Conservation (phyloP, 2,888 invertebrate genomes). For the Abrostola tripartita region DNA sequence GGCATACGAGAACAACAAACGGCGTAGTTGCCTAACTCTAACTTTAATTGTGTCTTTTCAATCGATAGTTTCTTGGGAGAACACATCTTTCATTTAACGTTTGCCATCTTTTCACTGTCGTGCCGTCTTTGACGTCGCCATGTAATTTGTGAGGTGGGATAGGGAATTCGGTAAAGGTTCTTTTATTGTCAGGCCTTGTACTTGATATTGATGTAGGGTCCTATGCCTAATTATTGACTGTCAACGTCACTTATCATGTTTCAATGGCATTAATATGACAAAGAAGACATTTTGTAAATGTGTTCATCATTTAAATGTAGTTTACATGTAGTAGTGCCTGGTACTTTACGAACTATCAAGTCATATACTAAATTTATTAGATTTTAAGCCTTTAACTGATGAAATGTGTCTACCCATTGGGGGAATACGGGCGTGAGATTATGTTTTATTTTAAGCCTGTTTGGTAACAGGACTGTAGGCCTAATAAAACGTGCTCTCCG, state of each 20-base stretch:
- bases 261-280: not conserved
- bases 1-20: slow-evolving; percentile 84
- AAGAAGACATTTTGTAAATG: not conserved
- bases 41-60: slow-evolving; percentile 88
- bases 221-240: slow-evolving; percentile 22
- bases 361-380: too few species aligned
- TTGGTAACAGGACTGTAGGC: too few species aligned
- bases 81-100: slow-evolving; percentile 70
- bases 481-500: too few species aligned
- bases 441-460: too few species aligned
- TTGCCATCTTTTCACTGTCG: slow-evolving; percentile 56
- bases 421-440: too few species aligned
- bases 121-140: slow-evolving; percentile 59
- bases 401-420: too few species aligned
- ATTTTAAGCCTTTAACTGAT: too few species aligned
- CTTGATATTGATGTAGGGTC: slow-evolving; percentile 17
- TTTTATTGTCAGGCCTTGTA: slow-evolving; percentile 47
- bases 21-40: slow-evolving; percentile 86
- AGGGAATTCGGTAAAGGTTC: slow-evolving; percentile 48
- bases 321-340: not conserved
- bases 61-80: slow-evolving; percentile 82
- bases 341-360: too few species aligned
- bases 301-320: not conserved
- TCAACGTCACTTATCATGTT: slow-evolving; percentile 19
- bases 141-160: slow-evolving; percentile 57